Conservation (phyloP, 2,113 vertebrate species). For the Mesoclemmys tuberculata region DNA sequence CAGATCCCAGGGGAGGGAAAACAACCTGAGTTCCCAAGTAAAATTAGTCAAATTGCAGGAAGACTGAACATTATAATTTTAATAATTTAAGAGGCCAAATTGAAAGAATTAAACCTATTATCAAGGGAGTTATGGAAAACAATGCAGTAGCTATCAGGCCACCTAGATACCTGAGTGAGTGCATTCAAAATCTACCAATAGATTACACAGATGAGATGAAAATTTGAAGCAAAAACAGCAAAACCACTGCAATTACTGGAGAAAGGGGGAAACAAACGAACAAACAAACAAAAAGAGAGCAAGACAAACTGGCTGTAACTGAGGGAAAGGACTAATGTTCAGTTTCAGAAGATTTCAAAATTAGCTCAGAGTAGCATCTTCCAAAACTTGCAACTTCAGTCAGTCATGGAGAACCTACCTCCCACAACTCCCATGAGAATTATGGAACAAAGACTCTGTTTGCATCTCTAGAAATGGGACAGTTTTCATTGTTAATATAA, state of each 20-base stretch:
- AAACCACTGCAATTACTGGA: not conserved
- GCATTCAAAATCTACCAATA: rapidly evolving
- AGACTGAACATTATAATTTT: not conserved
- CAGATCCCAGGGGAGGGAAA: not conserved
- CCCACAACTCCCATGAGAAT: not conserved
- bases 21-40: not conserved
- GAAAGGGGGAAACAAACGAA: not conserved
- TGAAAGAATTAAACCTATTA: not conserved
- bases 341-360: constrained; percentile 15
- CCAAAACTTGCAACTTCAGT: not conserved
- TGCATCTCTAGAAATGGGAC: not conserved
- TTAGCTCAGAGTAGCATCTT: not conserved
- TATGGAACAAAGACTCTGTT: not conserved
- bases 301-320: not conserved
- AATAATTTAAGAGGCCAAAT: not conserved
- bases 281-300: not conserved
- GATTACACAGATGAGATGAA: not conserved
- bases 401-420: not conserved
- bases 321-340: not conserved
- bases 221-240: not conserved
- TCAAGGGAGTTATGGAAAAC: rapidly evolving
- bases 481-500: not conserved
- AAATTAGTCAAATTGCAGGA: not conserved
- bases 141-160: rapidly evolving
- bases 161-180: not conserved